Conservation (phyloP, 2,797 vertebrate species). For the Austrolebias charrua region DNA sequence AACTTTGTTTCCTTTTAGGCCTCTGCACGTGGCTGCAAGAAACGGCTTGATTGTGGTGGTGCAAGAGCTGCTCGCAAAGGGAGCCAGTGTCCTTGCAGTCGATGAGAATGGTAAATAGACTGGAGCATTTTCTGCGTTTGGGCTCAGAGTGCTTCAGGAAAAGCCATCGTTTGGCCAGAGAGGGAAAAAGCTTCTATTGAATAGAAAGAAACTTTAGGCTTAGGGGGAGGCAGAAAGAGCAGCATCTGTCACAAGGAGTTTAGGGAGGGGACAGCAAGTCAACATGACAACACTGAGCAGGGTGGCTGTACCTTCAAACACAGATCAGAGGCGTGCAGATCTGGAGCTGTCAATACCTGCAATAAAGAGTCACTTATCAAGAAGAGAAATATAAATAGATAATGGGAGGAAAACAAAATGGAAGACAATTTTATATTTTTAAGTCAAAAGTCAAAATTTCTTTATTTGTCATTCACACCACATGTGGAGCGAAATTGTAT, state of each 20-base stretch:
- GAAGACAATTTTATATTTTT: no score
- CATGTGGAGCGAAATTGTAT: no score
- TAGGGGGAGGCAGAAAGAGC: neutral
- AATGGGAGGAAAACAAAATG: neutral
- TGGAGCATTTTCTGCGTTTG: neutral
- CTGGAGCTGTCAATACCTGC: neutral
- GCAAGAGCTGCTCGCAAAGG: constrained; percentile 95
- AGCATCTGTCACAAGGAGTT: neutral
- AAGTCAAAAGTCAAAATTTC: no score
- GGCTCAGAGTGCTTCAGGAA: neutral
- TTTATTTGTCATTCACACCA: no score
- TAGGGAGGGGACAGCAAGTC: neutral
- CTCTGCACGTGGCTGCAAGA: constrained; percentile 96
- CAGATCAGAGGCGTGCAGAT: neutral
- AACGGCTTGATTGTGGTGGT: constrained; percentile 97
- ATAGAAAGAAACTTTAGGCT: neutral
- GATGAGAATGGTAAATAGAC: constrained; percentile 93
- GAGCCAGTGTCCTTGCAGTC: constrained; percentile 94
- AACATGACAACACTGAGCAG: neutral
- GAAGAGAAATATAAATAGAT: neutral
- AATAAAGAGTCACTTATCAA: neutral
- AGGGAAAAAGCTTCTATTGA: neutral
- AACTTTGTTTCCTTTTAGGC: constrained; percentile 74
- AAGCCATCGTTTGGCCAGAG: neutral
- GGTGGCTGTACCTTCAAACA: neutral